These are phyloP conservation scores for Gandaritis pyraliata DNA, from an alignment of 2,888 invertebrate species.

Conservation along the genomic window DNA sequence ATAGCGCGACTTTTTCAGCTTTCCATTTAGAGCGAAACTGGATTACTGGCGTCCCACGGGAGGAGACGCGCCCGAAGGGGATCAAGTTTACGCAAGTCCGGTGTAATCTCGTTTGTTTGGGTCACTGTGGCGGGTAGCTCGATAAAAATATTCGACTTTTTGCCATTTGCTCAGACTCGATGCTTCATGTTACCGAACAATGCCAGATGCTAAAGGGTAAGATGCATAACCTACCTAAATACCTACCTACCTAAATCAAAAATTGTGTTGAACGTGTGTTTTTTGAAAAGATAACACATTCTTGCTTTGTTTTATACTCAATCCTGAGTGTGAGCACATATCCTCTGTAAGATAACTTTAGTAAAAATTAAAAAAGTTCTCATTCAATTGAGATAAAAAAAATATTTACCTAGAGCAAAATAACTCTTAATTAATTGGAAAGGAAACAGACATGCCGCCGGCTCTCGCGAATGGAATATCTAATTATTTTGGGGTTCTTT, in stretches of 20 bases:
- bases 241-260: too few species aligned
- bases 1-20: slow-evolving; percentile 51
- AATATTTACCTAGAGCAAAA: too few species aligned
- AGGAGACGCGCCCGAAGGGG: slow-evolving; percentile 41
- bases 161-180: neutral
- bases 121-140: slow-evolving; percentile 44
- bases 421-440: too few species aligned
- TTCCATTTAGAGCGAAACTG: slow-evolving; percentile 70
- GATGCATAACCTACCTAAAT: too few species aligned
- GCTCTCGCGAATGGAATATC: neutral
- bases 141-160: slow-evolving; percentile 11
- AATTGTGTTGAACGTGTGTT: too few species aligned
- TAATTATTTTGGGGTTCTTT: slow-evolving; percentile 1
- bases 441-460: neutral
- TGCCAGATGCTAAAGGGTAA: neutral
- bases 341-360: too few species aligned
- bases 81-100: slow-evolving; percentile 61
- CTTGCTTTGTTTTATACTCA: too few species aligned
- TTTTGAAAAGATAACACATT: too few species aligned
- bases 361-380: too few species aligned
- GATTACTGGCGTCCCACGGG: slow-evolving; percentile 66
- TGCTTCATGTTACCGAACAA: slow-evolving; percentile 5
- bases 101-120: slow-evolving; percentile 68
- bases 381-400: too few species aligned
- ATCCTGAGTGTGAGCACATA: too few species aligned